phyloP scores from a whole-genome alignment of 2,113 vertebrate genomes.

The Marmota flaviventris region DNA sequence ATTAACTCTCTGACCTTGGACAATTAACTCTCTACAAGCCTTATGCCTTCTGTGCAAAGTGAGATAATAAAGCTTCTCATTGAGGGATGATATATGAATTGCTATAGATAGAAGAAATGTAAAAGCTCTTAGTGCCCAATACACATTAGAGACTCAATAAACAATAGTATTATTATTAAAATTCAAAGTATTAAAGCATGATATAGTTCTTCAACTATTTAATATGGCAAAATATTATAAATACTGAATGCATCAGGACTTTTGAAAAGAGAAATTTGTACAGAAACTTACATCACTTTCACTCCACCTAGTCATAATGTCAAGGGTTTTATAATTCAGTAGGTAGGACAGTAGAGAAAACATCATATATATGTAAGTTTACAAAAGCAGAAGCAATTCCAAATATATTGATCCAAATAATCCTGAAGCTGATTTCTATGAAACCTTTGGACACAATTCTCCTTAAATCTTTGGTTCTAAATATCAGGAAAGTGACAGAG shows the following conservation, averaged over 20 bases:
- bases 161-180: neutral
- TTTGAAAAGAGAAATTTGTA: neutral
- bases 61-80: neutral
- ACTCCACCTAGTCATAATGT: neutral
- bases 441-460: conserved; percentile 44
- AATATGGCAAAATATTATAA: neutral
- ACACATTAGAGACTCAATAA: neutral
- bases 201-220: neutral
- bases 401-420: conserved; percentile 58
- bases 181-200: neutral
- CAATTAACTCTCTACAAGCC: neutral
- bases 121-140: neutral
- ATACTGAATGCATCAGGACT: neutral
- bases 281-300: neutral
- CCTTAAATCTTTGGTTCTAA: conserved; percentile 52
- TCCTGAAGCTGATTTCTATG: conserved; percentile 24
- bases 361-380: neutral
- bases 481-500: conserved; percentile 3
- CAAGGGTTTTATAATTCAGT: conserved; percentile 48
- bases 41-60: neutral
- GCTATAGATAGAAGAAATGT: neutral
- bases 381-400: conserved; percentile 52
- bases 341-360: neutral
- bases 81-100: neutral
- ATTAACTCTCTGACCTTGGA: neutral